Evolutionary conservation across 2,113 vertebrate species (phyloP).

Genomic region (Psephotus haematonotus): DNA sequence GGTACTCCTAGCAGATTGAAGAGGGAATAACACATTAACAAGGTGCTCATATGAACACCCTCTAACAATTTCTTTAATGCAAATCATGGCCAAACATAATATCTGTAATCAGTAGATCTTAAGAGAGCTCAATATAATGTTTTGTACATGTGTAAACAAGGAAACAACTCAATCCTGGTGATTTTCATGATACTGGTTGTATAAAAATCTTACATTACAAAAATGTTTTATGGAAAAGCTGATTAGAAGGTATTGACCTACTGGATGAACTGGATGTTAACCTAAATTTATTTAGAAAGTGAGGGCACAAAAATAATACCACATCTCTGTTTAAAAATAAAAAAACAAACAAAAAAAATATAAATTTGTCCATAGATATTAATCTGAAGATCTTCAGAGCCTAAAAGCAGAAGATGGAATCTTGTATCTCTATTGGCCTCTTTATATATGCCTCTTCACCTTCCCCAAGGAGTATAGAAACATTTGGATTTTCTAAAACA

Average conservation of each 20-base stretch:
- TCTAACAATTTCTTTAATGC: background rate
- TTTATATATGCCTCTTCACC: background rate
- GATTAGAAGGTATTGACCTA: background rate
- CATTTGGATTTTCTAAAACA: background rate
- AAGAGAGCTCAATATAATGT: background rate
- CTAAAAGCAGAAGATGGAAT: background rate
- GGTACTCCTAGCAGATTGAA: background rate
- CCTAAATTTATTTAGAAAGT: background rate
- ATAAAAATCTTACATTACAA: background rate
- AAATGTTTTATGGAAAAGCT: background rate
- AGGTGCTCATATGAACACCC: background rate
- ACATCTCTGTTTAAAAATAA: background rate
- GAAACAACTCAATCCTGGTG: background rate
- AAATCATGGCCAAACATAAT: background rate
- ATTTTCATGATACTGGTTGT: background rate
- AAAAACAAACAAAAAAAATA: fast-evolving
- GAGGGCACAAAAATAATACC: background rate
- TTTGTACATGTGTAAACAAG: background rate
- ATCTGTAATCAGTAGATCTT: background rate
- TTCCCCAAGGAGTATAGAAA: background rate
- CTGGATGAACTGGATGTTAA: background rate
- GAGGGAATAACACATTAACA: background rate
- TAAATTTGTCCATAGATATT: background rate
- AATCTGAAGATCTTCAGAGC: background rate
- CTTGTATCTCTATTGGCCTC: background rate